Evolutionary conservation across 2,888 invertebrate species (phyloP).

Genomic region (Tipula confusa): DNA sequence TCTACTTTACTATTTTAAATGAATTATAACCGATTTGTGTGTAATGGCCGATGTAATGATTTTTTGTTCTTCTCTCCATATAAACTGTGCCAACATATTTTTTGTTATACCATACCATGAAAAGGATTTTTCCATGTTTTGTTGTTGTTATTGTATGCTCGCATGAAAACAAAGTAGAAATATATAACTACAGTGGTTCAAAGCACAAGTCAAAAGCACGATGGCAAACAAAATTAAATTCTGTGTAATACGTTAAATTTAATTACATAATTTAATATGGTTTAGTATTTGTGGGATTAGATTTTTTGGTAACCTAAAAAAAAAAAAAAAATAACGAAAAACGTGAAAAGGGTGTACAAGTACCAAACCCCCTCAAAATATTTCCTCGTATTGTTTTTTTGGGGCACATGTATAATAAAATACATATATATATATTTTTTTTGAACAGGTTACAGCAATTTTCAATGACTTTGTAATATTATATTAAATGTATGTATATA

Average conservation of each 20-base stretch:
- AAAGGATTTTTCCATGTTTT: background rate
- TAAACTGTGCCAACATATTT: background rate
- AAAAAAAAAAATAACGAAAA: too few species aligned
- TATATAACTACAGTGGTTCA: background rate
- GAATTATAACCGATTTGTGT: background rate
- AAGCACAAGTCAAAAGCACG: background rate
- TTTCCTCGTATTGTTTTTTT: background rate
- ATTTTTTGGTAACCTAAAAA: background rate
- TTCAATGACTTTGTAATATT: conserved; percentile 4
- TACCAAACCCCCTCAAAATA: background rate
- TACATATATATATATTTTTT: too few species aligned
- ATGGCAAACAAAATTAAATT: background rate
- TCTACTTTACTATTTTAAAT: background rate
- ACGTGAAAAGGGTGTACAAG: background rate
- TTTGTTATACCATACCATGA: background rate
- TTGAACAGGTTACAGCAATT: background rate
- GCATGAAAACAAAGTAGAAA: background rate
- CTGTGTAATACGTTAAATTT: background rate
- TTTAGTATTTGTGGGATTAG: conserved; percentile 20
- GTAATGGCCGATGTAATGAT: background rate
- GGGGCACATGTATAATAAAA: too few species aligned
- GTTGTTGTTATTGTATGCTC: background rate
- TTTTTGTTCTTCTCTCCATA: background rate
- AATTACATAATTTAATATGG: background rate
- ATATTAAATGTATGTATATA: background rate